phyloP scores from a whole-genome alignment of 1,140 invertebrate genomes.

The Whitmania pigra region DNA sequence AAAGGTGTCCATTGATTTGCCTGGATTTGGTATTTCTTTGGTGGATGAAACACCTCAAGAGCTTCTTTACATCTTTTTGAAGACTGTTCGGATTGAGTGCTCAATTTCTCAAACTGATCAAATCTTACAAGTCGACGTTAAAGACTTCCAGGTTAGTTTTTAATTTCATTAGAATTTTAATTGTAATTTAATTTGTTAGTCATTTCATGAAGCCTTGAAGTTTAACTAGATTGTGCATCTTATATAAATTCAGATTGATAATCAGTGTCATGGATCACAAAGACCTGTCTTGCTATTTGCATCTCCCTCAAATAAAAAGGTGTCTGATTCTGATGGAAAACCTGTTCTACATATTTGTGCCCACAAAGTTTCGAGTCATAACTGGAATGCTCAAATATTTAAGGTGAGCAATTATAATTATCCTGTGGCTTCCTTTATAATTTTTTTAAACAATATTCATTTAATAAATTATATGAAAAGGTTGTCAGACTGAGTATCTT shows the following conservation, averaged over 20 bases:
- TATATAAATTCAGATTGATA: conserved; percentile 50
- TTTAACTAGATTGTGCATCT: not conserved
- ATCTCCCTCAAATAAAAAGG: conserved; percentile 31
- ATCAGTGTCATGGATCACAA: conserved; percentile 72
- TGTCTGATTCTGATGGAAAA: conserved; percentile 31
- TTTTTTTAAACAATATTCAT: not conserved
- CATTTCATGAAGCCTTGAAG: not conserved
- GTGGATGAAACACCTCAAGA: conserved; percentile 61
- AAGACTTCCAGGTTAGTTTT: conserved; percentile 19
- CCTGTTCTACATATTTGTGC: conserved; percentile 44
- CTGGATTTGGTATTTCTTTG: conserved; percentile 68
- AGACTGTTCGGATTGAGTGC: conserved; percentile 27
- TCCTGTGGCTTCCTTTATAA: conserved; percentile 12
- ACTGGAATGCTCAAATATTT: conserved; percentile 62
- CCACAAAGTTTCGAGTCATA: conserved; percentile 51
- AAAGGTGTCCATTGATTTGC: conserved; percentile 52
- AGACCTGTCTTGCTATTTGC: conserved; percentile 70
- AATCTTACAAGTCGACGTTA: conserved; percentile 16
- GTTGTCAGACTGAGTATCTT: too few species aligned
- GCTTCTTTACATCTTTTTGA: conserved; percentile 60
- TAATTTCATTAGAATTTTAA: conserved; percentile 7
- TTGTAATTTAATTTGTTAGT: not conserved
- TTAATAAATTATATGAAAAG: conserved; percentile 4
- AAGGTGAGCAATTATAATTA: conserved; percentile 44
- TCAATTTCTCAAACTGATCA: conserved; percentile 10